Evolutionary conservation across 2,888 invertebrate species (phyloP), one percentile per base, ranked within the genome.

Genomic region (Metallyticus violacea): DNA sequence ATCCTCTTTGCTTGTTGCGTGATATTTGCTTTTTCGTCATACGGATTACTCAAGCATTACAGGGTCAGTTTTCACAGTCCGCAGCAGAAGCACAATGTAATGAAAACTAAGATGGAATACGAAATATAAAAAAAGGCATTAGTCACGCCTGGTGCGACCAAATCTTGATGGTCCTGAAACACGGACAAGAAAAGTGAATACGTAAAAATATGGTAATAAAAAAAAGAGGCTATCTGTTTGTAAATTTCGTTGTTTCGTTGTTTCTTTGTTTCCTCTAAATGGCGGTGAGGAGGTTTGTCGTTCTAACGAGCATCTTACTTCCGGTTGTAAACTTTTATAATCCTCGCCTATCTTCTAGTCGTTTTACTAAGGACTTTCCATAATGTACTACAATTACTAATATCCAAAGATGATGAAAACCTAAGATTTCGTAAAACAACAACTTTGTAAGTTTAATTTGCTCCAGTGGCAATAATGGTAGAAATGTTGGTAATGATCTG

Each of bases 51-150:
- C 28, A 30, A 81, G 81, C 40, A 29, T 81, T 62, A 22, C 40
- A 62, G 81, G 81, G 81, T 25, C 81, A 81, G 81, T 81, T 81
- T 78, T 81, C 40, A 81, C 81, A 81, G 29, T 81, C 28, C 30
- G 81, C 29, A 81, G 30, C 28, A 81, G 29, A 3, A 81, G 30
- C 81, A 81, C 81, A 81, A 81, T 81, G 40, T 62, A 62, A 62
- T 62, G 40, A 62, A 62, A 62, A 62, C 40, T 62, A 62, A 62
- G 40, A 40, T 9, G 40, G 15, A 40, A 15, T 9, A 40, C 9
- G 40, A 40, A 40, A 15, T 9, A 40, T 7, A 62, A 62, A 62
- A 62, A 62, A 62, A 15, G 40, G 40, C 40, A 62, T 62, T 62
- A 62, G 40, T 62, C 40, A 62, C 40, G 40, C 40, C 40, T 62